Base-by-base conservation (phyloP, 2,113 vertebrate species). In the Amblyornis subalaris region DNA sequence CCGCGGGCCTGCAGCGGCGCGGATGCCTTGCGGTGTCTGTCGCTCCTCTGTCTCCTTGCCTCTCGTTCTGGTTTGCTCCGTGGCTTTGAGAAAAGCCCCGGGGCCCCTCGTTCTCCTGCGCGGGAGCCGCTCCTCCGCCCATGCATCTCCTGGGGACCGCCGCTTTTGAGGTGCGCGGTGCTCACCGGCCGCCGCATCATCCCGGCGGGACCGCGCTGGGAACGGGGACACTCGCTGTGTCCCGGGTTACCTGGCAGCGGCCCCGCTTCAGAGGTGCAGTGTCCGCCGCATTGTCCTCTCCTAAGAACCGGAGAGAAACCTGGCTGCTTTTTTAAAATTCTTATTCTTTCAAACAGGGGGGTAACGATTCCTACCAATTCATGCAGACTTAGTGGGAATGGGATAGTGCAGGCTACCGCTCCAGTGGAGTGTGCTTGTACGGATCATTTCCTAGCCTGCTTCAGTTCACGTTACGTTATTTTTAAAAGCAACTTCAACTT, bases 21-120 rank as follows among this genome's bases (percentile, higher is more conserved):
- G 58, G 23, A 4, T 14, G 38, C 71, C 24, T 2, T 2, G 60
- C 3, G 6, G 15, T 4, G 8, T 21, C 47, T 3, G 57, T 10
- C 4, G 22, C 58, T 25, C 19, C n/a, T 17, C 33, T 5, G 24
- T 33, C 28, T 21, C 26, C 5, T 1, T 20, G 19, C 15, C 10
- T 29, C 25, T 12, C 14, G 10, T 4, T 23, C 14, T 5, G 26
- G 3, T 17, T 19, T 1, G 73, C 38, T 21, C 25, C 10, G 14
- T 17, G 25, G 20, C 19, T n/a, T 0, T 25, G 57, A 20, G 42
- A 38, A 7, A 6, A 20, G 44, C 4, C 20, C 0, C 16, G 0
- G 48, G 26, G 62, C 24, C 24, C 24, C 18, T 18, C 15, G 40
- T 10, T 28, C 15, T 21, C 17, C 45, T 0, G 1, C 28, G 1